A percentile compares a stretch with the other conserved stretches of the same genome.
These are phyloP conservation scores for Catalaphyllia jardinei DNA, from an alignment of 64 coral and sea anemone genomes.

Conservation along the genomic window DNA sequence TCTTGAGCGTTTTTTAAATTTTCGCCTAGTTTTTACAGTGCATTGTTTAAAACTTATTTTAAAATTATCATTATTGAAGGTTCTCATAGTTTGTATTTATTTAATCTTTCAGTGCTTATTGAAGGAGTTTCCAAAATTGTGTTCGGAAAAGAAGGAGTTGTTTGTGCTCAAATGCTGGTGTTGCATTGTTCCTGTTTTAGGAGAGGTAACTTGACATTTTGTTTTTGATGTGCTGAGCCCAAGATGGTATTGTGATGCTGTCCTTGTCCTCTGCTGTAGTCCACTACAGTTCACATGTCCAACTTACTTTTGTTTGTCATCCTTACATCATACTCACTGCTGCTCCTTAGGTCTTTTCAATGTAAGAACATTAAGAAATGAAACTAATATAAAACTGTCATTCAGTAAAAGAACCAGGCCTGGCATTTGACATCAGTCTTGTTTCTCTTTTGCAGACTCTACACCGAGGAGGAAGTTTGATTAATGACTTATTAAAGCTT, in stretches of 20 bases:
- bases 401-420: background rate
- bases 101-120: constrained; percentile 54
- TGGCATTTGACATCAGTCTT: background rate
- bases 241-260: background rate
- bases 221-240: background rate
- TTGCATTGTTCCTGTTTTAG: constrained; percentile 81
- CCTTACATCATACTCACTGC: background rate
- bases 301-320: background rate
- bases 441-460: constrained; percentile 60
- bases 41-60: no score
- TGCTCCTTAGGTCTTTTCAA: no score
- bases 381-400: background rate
- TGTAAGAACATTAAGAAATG: no score
- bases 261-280: no score
- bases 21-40: no score
- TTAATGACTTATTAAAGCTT: constrained; percentile 93
- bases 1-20: no score
- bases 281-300: no score
- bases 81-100: no score
- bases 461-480: constrained; percentile 82
- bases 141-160: constrained; percentile 81
- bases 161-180: constrained; percentile 87
- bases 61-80: no score
- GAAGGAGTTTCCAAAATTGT: constrained; percentile 69
- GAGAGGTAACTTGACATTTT: constrained; percentile 67